Evolutionary conservation across 2,113 vertebrate species (phyloP).

Genomic region (Pagrus major): DNA sequence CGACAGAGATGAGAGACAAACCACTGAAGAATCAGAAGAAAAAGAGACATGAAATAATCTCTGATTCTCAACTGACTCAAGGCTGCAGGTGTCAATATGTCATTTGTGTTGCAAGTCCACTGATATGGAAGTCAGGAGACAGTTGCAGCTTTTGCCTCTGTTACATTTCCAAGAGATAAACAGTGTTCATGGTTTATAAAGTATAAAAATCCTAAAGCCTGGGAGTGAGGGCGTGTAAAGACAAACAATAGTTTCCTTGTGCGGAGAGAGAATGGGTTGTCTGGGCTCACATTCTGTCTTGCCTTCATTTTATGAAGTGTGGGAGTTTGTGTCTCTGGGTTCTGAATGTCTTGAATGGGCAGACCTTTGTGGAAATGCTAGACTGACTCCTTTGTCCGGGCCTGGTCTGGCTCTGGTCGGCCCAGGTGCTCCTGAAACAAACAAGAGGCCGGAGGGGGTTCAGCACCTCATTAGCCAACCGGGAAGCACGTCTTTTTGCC

Average conservation of each 20-base stretch:
- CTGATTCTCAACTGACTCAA: neutral
- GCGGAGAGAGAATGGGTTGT: slow-evolving; percentile 58
- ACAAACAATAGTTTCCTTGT: slow-evolving; percentile 82
- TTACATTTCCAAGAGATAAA: slow-evolving; percentile 52
- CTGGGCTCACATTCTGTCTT: slow-evolving; percentile 64
- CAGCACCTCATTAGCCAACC: slow-evolving; percentile 72
- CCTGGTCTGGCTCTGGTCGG: slow-evolving; percentile 55
- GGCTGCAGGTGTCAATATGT: neutral
- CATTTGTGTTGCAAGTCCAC: slow-evolving; percentile 19
- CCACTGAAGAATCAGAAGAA: neutral
- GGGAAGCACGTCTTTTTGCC: slow-evolving; percentile 60
- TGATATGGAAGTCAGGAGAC: slow-evolving; percentile 16
- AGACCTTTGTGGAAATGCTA: slow-evolving; percentile 60
- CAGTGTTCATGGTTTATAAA: slow-evolving; percentile 26
- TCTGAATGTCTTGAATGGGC: slow-evolving; percentile 73
- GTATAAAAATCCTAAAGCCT: slow-evolving; percentile 55
- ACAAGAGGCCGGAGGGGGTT: slow-evolving; percentile 69
- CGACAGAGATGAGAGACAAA: neutral
- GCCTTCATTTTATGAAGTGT: slow-evolving; percentile 80
- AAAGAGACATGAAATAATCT: neutral
- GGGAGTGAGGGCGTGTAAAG: slow-evolving; percentile 49
- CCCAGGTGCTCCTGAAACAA: slow-evolving; percentile 75
- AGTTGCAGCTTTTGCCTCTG: slow-evolving; percentile 26
- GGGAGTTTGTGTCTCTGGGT: slow-evolving; percentile 73
- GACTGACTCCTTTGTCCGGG: slow-evolving; percentile 71